Evolutionary conservation across 2,113 vertebrate genomes (phyloP).

Genomic region (Pelecanoides urinatrix): DNA sequence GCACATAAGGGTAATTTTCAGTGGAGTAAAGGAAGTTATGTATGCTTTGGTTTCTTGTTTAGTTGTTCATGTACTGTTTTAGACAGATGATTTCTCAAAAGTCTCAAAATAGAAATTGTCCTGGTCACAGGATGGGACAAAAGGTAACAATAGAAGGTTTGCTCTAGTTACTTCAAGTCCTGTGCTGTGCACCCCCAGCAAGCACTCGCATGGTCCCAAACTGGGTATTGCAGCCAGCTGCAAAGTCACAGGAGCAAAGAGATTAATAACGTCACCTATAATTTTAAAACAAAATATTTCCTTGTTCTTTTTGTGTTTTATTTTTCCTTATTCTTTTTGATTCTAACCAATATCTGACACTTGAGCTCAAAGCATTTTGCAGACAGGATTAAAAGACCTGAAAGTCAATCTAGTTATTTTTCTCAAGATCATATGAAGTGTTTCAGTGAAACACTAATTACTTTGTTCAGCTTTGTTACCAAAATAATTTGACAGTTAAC

Average conservation of each 20-base stretch:
- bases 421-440: background rate
- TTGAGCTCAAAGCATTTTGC: background rate
- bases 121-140: background rate
- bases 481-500: background rate
- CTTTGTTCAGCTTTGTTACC: background rate
- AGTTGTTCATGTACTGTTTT: background rate
- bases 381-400: background rate
- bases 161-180: background rate
- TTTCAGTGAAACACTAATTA: background rate
- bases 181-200: background rate
- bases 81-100: background rate
- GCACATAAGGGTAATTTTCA: background rate
- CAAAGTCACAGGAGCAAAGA: background rate
- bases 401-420: background rate
- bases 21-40: accelerated
- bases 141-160: background rate
- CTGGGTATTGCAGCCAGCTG: background rate
- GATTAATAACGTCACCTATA: background rate
- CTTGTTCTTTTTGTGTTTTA: background rate
- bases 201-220: background rate
- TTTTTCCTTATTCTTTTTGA: background rate
- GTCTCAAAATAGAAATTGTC: background rate
- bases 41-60: background rate
- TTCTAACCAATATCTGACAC: background rate
- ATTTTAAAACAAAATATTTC: background rate